Evolutionary conservation across 1,140 invertebrate species (phyloP).

Genomic region (Orussus abietinus): DNA sequence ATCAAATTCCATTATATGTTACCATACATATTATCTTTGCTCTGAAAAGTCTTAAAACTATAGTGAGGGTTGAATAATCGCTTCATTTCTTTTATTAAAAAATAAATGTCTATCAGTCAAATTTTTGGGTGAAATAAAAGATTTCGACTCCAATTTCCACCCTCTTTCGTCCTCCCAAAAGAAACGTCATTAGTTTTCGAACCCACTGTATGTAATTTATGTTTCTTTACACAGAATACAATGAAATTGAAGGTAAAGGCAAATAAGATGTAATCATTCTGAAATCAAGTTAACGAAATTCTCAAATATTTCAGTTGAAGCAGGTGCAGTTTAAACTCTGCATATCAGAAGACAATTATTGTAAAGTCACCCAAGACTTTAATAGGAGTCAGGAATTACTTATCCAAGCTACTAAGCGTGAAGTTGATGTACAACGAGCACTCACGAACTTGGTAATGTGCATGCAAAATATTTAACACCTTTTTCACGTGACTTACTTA

Average conservation of each 20-base stretch:
- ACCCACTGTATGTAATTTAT: too few species aligned
- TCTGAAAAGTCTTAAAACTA: background rate
- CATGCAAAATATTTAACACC: background rate
- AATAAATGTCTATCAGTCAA: slow-evolving; percentile 5
- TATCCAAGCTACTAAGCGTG: slow-evolving; percentile 22
- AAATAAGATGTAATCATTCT: slow-evolving; percentile 11
- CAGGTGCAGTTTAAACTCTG: slow-evolving; percentile 23
- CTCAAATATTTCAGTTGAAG: slow-evolving; percentile 22
- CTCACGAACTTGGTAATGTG: slow-evolving; percentile 27
- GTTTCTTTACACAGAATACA: too few species aligned
- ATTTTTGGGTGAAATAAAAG: too few species aligned
- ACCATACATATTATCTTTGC: slow-evolving; percentile 2
- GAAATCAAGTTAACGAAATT: slow-evolving; percentile 3
- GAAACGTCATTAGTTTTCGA: too few species aligned
- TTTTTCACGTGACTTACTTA: slow-evolving; percentile 2
- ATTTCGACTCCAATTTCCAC: too few species aligned
- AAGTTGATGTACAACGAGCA: slow-evolving; percentile 26
- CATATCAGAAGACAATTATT: slow-evolving; percentile 26
- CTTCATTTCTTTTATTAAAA: background rate
- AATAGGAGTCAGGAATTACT: slow-evolving; percentile 28
- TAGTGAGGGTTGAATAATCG: background rate
- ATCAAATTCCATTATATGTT: background rate
- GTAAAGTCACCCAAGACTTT: slow-evolving; percentile 24
- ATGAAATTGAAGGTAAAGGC: slow-evolving; percentile 5
- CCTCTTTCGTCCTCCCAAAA: too few species aligned